Percentiles rank a stretch among this genome's conserved stretches.
phyloP scores from a whole-genome alignment of 2,888 invertebrate genomes.

The Chorisops tibialis region DNA sequence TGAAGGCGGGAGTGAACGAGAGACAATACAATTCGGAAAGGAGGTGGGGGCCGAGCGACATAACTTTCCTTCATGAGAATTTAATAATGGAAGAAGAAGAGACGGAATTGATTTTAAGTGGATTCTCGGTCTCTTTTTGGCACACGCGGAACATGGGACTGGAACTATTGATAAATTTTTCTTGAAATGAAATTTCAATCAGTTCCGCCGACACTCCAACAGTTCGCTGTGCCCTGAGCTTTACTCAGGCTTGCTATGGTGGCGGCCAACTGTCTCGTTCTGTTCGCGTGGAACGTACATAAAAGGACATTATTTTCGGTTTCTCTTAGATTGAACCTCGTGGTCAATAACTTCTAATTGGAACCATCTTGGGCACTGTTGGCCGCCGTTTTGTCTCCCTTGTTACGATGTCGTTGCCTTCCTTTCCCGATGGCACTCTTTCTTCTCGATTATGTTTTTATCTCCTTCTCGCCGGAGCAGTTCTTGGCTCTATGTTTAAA shows the following conservation, averaged over 20 bases:
- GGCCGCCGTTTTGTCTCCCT: constrained; percentile 18
- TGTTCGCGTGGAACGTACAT: not conserved
- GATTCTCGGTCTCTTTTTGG: constrained; percentile 13
- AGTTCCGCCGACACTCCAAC: constrained; percentile 15
- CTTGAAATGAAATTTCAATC: constrained; percentile 26
- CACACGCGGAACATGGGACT: not conserved
- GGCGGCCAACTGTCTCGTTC: constrained; percentile 1
- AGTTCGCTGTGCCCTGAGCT: not conserved
- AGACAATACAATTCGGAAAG: not conserved
- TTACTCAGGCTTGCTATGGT: not conserved
- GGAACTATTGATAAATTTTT: constrained; percentile 19
- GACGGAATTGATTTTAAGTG: constrained; percentile 34
- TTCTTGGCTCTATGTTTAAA: constrained; percentile 16
- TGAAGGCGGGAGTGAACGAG: not conserved
- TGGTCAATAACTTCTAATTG: constrained; percentile 34
- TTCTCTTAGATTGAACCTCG: constrained; percentile 6
- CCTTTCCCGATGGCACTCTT: not conserved
- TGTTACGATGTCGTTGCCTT: not conserved
- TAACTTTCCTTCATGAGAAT: constrained; percentile 18
- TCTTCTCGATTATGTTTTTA: not conserved
- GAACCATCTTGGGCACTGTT: constrained; percentile 26
- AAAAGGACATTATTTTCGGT: not conserved
- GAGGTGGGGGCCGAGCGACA: not conserved
- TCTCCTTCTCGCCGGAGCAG: not conserved
- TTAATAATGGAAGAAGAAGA: constrained; percentile 26